These are phyloP conservation scores for Chelonus formosanus DNA, from an alignment of 2,888 invertebrate genomes.

Conservation along the genomic window DNA sequence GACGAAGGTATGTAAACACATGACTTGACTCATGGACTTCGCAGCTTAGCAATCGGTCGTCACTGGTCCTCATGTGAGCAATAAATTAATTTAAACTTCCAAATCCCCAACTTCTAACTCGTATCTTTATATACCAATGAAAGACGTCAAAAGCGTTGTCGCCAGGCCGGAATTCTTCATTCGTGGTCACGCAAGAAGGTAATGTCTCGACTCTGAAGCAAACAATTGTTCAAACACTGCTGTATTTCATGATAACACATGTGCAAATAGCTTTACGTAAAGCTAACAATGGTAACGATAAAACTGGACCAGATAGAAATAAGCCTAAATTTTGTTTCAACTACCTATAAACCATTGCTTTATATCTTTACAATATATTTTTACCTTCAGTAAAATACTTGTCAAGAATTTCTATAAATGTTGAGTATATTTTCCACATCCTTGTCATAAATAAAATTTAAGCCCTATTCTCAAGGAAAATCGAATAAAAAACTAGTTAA, in stretches of 20 bases:
- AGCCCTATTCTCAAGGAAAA: no score
- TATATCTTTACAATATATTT: no score
- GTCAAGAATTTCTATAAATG: no score
- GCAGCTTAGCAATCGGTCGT: conserved; percentile 7
- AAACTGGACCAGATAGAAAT: conserved; percentile 41
- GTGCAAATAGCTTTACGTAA: conserved; percentile 64
- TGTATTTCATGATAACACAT: conserved; percentile 64
- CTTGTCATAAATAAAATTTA: background rate
- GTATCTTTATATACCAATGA: background rate
- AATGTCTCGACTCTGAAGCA: conserved; percentile 52
- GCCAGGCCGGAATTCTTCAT: conserved; percentile 45
- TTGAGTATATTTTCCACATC: no score
- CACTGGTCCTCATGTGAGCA: conserved; percentile 27
- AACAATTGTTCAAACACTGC: conserved; percentile 64
- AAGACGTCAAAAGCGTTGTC: no score
- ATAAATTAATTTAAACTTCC: conserved; percentile 45
- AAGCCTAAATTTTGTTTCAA: conserved; percentile 12
- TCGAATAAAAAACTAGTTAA: no score
- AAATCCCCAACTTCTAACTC: conserved; percentile 38
- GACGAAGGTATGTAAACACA: conserved; percentile 23
- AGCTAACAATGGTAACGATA: conserved; percentile 55
- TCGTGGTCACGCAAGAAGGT: conserved; percentile 56
- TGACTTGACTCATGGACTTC: conserved; percentile 27
- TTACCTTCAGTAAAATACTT: no score
- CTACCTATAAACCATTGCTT: background rate